Evolutionary conservation across 2,113 vertebrate genomes (phyloP).

Genomic region (Aphyosemion australe): DNA sequence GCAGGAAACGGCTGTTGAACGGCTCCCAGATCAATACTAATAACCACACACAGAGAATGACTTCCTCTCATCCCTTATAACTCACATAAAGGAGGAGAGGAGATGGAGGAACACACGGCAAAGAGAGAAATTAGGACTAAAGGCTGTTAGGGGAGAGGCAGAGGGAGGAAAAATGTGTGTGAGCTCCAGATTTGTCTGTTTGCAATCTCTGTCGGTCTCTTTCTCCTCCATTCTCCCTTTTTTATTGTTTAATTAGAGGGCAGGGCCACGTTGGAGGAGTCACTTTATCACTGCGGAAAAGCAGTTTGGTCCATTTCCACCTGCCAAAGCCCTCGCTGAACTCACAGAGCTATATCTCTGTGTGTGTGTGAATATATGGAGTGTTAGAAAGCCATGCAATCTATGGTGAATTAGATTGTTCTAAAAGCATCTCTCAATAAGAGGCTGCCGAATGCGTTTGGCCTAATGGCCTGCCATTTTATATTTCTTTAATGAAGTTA

Average conservation of each 20-base stretch:
- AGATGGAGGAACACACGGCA: constrained; percentile 14
- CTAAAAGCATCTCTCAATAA: constrained; percentile 80
- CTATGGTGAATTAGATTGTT: constrained; percentile 77
- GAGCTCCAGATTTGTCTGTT: constrained; percentile 36
- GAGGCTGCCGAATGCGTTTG: constrained; percentile 65
- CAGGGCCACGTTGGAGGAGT: constrained; percentile 50
- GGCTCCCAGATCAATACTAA: constrained; percentile 73
- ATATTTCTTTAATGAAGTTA: constrained; percentile 83
- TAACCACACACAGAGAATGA: constrained; percentile 72
- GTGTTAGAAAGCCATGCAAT: constrained; percentile 57
- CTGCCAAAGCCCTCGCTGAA: constrained; percentile 45
- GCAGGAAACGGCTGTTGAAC: constrained; percentile 67
- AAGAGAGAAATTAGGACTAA: constrained; percentile 27
- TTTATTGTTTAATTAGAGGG: constrained; percentile 56
- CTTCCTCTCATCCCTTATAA: constrained; percentile 74
- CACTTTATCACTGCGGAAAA: constrained; percentile 69
- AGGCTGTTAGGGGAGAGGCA: constrained; percentile 32
- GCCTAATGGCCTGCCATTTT: constrained; percentile 80
- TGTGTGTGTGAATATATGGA: constrained; percentile 35
- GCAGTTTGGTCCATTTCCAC: constrained; percentile 51
- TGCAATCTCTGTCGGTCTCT: constrained; percentile 34
- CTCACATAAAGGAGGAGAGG: constrained; percentile 50
- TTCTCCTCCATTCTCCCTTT: constrained; percentile 20
- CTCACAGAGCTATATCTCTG: constrained; percentile 47
- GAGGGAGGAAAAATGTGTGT: constrained; percentile 35